A percentile compares a stretch with the other conserved stretches of the same genome.
phyloP scores from a whole-genome alignment of 2,113 vertebrate species.

The Rousettus leschenaultii region DNA sequence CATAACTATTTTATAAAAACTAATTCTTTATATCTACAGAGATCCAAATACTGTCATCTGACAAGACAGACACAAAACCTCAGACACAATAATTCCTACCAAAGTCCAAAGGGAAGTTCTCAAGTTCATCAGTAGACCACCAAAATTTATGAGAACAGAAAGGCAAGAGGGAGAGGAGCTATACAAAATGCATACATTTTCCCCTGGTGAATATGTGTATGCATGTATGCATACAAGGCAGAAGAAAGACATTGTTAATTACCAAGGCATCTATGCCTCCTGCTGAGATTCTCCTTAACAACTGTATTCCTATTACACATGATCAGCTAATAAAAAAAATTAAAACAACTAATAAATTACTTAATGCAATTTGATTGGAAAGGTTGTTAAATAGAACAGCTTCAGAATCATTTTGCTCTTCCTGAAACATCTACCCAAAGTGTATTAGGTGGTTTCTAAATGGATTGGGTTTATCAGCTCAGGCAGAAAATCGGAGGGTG shows the following conservation, averaged over 20 bases:
- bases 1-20: not conserved
- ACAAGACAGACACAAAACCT: not conserved
- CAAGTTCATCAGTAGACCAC: not conserved
- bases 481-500: conserved; percentile 56
- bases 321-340: conserved; percentile 63
- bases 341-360: conserved; percentile 63
- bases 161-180: not conserved
- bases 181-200: not conserved
- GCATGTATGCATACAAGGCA: not conserved
- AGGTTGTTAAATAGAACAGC: conserved; percentile 56
- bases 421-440: conserved; percentile 62
- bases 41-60: not conserved
- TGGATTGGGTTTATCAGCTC: conserved; percentile 64
- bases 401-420: conserved; percentile 62
- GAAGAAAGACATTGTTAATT: conserved; percentile 36
- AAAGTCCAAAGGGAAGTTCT: not conserved
- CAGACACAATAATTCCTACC: not conserved
- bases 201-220: not conserved
- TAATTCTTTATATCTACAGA: not conserved
- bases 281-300: not conserved
- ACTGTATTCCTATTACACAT: conserved; percentile 46
- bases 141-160: conserved; percentile 10
- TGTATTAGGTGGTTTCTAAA: conserved; percentile 59
- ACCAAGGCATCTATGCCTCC: not conserved
- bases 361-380: conserved; percentile 73